phyloP scores from a whole-genome alignment of 2,888 invertebrate genomes.

The Volucella zonaria region DNA sequence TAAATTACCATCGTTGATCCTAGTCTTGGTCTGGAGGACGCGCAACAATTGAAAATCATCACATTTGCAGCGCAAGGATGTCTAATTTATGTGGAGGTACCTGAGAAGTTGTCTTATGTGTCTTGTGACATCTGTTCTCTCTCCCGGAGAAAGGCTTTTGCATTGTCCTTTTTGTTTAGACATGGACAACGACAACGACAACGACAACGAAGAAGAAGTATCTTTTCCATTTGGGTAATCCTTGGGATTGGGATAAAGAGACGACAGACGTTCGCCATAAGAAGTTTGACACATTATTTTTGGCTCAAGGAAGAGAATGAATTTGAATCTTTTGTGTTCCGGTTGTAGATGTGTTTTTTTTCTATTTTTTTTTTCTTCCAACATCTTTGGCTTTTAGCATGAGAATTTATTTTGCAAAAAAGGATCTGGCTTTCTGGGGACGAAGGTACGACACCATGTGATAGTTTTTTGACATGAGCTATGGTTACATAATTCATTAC shows the following conservation, averaged over 20 bases:
- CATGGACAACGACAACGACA: too few species aligned
- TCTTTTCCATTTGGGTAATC: constrained; percentile 45
- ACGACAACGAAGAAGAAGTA: neutral
- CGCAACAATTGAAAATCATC: constrained; percentile 61
- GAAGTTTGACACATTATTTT: constrained; percentile 63
- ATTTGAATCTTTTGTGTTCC: constrained; percentile 45
- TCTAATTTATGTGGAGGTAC: constrained; percentile 36
- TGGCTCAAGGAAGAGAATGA: constrained; percentile 25
- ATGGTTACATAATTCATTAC: too few species aligned
- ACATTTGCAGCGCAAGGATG: constrained; percentile 23
- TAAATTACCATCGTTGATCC: constrained; percentile 43
- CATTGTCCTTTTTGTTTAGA: constrained; percentile 6
- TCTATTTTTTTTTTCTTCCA: neutral
- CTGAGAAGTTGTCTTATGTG: constrained; percentile 37
- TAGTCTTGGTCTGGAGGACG: constrained; percentile 14
- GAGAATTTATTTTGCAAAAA: neutral
- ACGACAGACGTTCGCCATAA: constrained; percentile 34
- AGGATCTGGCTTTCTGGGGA: too few species aligned
- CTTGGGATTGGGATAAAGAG: constrained; percentile 50
- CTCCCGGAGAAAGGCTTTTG: constrained; percentile 9
- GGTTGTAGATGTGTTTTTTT: neutral
- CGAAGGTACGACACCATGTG: too few species aligned
- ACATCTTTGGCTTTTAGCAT: neutral
- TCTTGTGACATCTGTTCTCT: constrained; percentile 60
- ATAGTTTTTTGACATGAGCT: too few species aligned